Percentiles rank a stretch among this genome's conserved stretches.
These are phyloP conservation scores for Montipora capricornis DNA, from an alignment of 64 coral and sea anemone genomes.

Conservation along the genomic window DNA sequence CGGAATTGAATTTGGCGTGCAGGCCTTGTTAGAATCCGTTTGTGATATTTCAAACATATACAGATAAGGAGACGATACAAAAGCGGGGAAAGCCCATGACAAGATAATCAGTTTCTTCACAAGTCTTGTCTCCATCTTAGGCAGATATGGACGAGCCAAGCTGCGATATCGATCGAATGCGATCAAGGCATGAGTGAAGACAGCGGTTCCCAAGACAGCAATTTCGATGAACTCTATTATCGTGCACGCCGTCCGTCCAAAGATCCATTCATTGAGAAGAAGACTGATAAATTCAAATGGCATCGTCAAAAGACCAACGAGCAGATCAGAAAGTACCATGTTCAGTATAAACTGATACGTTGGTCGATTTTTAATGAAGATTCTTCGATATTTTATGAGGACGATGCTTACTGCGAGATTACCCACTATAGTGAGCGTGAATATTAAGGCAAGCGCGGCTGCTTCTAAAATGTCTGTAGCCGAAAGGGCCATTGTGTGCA, in stretches of 20 bases:
- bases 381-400: background rate
- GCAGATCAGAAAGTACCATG: slow-evolving; percentile 44
- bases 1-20: slow-evolving; percentile 10
- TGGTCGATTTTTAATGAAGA: slow-evolving; percentile 31
- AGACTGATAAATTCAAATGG: slow-evolving; percentile 41
- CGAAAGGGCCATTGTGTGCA: background rate
- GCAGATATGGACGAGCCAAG: slow-evolving; percentile 54
- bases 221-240: slow-evolving; percentile 56
- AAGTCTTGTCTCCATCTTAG: slow-evolving; percentile 19
- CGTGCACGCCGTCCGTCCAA: slow-evolving; percentile 23
- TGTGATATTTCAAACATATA: background rate
- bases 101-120: slow-evolving; percentile 29
- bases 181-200: slow-evolving; percentile 51
- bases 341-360: slow-evolving; percentile 58
- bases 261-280: slow-evolving; percentile 42
- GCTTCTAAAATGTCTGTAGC: background rate
- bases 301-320: slow-evolving; percentile 42
- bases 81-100: slow-evolving; percentile 33
- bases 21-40: background rate
- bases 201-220: slow-evolving; percentile 34
- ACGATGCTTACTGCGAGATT: background rate
- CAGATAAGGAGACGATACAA: slow-evolving; percentile 45
- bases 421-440: background rate
- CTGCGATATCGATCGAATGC: slow-evolving; percentile 55
- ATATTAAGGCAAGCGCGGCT: background rate